Evolutionary conservation across 2,797 vertebrate genomes (phyloP).

Genomic region (Darevskia mixta): DNA sequence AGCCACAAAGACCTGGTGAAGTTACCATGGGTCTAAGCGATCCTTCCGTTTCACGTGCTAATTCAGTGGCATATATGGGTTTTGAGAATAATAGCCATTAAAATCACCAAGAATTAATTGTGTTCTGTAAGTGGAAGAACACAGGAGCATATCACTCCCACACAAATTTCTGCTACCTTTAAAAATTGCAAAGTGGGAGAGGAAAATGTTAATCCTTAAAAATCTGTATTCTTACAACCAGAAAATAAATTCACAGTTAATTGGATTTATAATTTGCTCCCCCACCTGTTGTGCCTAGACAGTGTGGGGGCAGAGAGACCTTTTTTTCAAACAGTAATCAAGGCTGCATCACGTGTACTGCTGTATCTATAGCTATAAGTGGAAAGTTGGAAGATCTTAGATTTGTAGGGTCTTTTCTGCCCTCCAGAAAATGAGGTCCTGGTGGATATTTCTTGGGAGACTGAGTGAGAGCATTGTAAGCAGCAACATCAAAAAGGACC

Average conservation of each 20-base stretch:
- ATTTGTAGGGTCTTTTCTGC: background rate
- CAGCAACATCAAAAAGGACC: background rate
- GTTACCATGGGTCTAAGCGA: background rate
- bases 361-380: background rate
- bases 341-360: background rate
- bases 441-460: background rate
- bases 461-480: background rate
- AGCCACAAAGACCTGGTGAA: constrained; percentile 7
- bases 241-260: constrained; percentile 15
- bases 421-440: background rate
- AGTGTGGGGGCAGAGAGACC: background rate
- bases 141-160: constrained; percentile 20
- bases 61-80: background rate
- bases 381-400: background rate
- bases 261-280: constrained; percentile 24
- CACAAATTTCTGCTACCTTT: background rate
- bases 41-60: constrained; percentile 17
- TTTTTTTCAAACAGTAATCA: constrained; percentile 32
- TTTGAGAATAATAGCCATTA: background rate
- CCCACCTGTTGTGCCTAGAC: constrained; percentile 33
- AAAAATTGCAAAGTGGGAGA: constrained; percentile 16
- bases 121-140: constrained; percentile 16
- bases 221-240: constrained; percentile 5
- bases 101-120: constrained; percentile 7
- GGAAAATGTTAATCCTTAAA: constrained; percentile 35